Evolutionary conservation across 2,797 vertebrate genomes (phyloP), one percentile per base, ranked within the genome.

Genomic region (Hemitrygon akajei): DNA sequence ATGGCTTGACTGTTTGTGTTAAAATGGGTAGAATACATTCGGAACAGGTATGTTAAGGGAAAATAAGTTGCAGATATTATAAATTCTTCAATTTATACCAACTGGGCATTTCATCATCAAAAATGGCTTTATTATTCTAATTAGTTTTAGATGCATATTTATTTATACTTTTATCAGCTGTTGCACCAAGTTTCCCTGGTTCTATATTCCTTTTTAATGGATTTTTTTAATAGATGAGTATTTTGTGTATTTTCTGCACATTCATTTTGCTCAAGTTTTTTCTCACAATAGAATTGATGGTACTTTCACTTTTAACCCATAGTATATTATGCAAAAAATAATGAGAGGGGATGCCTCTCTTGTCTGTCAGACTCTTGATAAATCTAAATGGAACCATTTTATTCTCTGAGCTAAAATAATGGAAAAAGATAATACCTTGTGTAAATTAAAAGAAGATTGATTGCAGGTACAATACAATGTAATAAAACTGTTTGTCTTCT

Each of bases 401-500:
- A 37, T 47, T 75, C 12, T 58, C 0, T 69, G 69, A 14, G 71
- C 56, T 56, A 93, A 93, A 75, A 40, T 58, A 76, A 76, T 93
- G 91, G 71, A 47, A 93, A 93, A 93, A 76, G 40, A 30, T 75
- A 18, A 76, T 47, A 75, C 69, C 27, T 58, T 56, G 71, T 56
- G 47, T 16, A 93, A 76, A 93, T 76, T 75, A 76, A 58, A 76
- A 56, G 20, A 92, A 92, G 91, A 76, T 75, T 56, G 69, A 92
- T 92, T 75, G 37, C 22, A 92, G 69, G 69, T 75, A 12, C 69
- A 92, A 47, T 73, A 22, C 12, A 75, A 34, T 75, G 91, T 47
- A 56, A 76, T 76, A 93, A 93, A 75, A 93, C 71, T 75, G 91
- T 58, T 93, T 76, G 73, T 92, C 89, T 92, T 92, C 89, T 92